Percentiles rank a stretch among this genome's conserved stretches.
These are phyloP conservation scores for Lerema accius DNA, from an alignment of 1,140 invertebrate genomes.

Conservation along the genomic window DNA sequence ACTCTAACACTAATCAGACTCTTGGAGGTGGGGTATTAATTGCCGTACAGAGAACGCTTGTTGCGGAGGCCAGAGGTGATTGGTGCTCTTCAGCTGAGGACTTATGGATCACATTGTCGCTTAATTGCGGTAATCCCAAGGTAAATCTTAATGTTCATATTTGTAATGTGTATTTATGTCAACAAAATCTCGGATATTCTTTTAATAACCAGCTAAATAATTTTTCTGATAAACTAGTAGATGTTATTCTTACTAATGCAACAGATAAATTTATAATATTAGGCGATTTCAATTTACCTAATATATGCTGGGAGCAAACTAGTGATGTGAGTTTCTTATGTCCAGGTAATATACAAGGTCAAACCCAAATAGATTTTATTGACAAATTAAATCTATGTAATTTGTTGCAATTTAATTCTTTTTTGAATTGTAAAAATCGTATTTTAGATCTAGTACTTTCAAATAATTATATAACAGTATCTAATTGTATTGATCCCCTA, in stretches of 20 bases:
- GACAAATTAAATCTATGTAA: conserved; percentile 4
- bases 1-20: conserved; percentile 27
- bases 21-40: conserved; percentile 42
- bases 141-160: conserved; percentile 29
- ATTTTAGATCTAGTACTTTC: conserved; percentile 1
- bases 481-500: background rate
- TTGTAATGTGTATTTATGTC: conserved; percentile 34
- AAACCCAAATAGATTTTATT: background rate
- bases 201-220: conserved; percentile 25
- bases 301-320: conserved; percentile 19
- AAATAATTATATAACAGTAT: background rate
- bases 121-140: conserved; percentile 19
- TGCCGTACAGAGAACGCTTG: conserved; percentile 34
- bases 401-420: background rate
- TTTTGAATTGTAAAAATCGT: background rate
- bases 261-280: conserved; percentile 32
- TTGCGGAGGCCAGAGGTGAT: background rate
- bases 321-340: background rate
- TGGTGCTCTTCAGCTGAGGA: conserved; percentile 41
- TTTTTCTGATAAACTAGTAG: conserved; percentile 30
- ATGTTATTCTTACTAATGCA: conserved; percentile 12
- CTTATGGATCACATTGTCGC: conserved; percentile 32
- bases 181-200: conserved; percentile 34
- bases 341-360: background rate
- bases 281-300: conserved; percentile 37